phyloP scores from a whole-genome alignment of 2,113 vertebrate species.

The Pundamilia nyererei region DNA sequence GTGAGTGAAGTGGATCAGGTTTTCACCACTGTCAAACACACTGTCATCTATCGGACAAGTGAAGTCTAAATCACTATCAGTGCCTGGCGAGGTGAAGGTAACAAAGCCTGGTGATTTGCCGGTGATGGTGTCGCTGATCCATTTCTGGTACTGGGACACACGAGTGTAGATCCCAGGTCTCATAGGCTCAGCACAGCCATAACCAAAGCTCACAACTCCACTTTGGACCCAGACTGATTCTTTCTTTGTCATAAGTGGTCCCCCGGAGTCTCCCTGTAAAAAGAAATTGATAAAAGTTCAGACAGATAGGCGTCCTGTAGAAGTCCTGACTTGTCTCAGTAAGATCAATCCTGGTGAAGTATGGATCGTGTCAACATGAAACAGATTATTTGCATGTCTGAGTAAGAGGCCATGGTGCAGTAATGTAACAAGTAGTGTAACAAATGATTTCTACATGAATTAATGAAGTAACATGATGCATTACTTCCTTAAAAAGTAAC shows the following conservation, averaged over 20 bases:
- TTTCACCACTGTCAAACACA: not conserved
- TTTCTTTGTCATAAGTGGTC: slow-evolving; percentile 68
- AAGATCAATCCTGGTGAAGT: not conserved
- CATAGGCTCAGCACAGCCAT: slow-evolving; percentile 68
- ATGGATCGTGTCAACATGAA: not conserved
- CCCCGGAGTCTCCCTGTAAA: slow-evolving; percentile 40
- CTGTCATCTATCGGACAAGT: not conserved
- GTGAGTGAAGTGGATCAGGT: not conserved
- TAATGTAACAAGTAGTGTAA: not conserved
- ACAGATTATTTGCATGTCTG: not conserved
- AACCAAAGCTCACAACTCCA: slow-evolving; percentile 81
- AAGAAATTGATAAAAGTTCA: not conserved
- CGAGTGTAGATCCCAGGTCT: slow-evolving; percentile 78
- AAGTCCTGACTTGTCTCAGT: not conserved
- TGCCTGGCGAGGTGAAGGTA: not conserved
- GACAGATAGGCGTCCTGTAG: not conserved
- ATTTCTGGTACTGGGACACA: slow-evolving; percentile 73
- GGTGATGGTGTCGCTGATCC: slow-evolving; percentile 58
- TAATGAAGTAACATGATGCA: not conserved
- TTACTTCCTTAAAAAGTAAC: not conserved
- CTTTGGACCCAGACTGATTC: slow-evolving; percentile 69
- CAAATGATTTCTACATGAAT: not conserved
- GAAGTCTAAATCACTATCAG: not conserved
- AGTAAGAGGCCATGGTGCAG: not conserved
- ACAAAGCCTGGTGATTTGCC: not conserved